Base-by-base conservation (phyloP, 2,797 vertebrate genomes). In the Prunella strophiata region DNA sequence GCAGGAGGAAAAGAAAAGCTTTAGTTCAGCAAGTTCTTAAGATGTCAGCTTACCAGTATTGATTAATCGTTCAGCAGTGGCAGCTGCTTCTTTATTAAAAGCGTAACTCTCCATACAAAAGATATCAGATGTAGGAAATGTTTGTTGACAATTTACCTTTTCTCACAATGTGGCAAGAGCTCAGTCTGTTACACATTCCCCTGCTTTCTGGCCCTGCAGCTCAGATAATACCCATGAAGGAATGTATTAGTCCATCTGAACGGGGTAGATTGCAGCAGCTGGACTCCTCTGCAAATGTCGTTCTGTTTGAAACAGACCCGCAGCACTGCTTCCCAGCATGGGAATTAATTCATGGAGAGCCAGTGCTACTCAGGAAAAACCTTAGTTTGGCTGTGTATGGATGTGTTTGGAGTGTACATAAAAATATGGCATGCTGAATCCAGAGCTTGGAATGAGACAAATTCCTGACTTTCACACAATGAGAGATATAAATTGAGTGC, bases 71-170 rank as follows among this genome's bases (percentile, higher is more conserved):
- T 97, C 96, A 97, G 93, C 79, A 93, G 93, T 96, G 94, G 96
- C 97, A 97, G 96, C 96, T 97, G 92, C 93, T 97, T 95, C 97
- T 98, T 97, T 98, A 98, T 97, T 98, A 97, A 98, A 97, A 94
- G 96, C 52, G 73, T 84, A 96, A 93, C 89, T 96, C 54, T 27
- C 95, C 92, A 89, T 96, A 96, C 89, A 96, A 95, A 97, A 95
- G 92, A 94, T 95, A 97, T 89, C 95, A 95, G 93, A 95, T 94
- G 90, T 94, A 97, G 96, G 95, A 97, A 96, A 96, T 94, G 91
- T 97, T 97, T 97, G 91, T 97, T 96, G 95, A 96, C 90, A 96
- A 95, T 96, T 97, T 94, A 96, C 93, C 88, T 94, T 95, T 96
- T 93, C 93, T 96, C 77, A 77, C 73, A 80, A n/a, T 66, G 84